These are phyloP conservation scores for Decapterus maruadsi DNA, from an alignment of 2,797 vertebrate species.

Conservation along the genomic window DNA sequence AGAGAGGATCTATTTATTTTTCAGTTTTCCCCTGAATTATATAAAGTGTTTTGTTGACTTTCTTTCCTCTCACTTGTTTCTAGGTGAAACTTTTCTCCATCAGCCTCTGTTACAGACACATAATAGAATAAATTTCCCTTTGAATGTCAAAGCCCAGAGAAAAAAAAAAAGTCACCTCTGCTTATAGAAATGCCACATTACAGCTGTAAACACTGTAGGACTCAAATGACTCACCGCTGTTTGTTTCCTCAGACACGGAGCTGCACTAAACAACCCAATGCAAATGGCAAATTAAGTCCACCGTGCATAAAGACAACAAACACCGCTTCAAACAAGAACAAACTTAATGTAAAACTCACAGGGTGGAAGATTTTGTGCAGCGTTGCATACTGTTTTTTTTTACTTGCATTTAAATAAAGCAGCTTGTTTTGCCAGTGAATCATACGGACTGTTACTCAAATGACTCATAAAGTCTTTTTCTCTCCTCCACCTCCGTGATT, in stretches of 20 bases:
- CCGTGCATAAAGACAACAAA: background rate
- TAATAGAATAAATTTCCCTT: background rate
- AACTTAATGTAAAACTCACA: background rate
- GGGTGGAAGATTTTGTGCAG: background rate
- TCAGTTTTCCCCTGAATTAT: background rate
- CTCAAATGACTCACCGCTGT: conserved; percentile 9
- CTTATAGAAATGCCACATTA: conserved; percentile 9
- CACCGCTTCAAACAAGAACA: background rate
- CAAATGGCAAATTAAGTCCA: background rate
- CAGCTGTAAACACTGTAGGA: conserved; percentile 10
- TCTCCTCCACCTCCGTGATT: background rate
- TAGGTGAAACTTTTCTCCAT: background rate
- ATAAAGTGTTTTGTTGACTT: background rate
- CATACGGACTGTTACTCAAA: background rate
- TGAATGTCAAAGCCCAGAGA: background rate
- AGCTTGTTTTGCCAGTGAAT: background rate
- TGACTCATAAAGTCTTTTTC: background rate
- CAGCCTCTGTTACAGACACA: background rate
- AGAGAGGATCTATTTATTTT: background rate
- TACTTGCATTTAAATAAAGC: background rate
- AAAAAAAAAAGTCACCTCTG: background rate
- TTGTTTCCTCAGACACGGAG: conserved; percentile 21
- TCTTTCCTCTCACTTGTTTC: conserved; percentile 1
- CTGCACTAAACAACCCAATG: background rate
- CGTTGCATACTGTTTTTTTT: background rate